These are phyloP conservation scores for Bergia puertoricense DNA, from an alignment of 92 coral and sea anemone species.

Conservation along the genomic window DNA sequence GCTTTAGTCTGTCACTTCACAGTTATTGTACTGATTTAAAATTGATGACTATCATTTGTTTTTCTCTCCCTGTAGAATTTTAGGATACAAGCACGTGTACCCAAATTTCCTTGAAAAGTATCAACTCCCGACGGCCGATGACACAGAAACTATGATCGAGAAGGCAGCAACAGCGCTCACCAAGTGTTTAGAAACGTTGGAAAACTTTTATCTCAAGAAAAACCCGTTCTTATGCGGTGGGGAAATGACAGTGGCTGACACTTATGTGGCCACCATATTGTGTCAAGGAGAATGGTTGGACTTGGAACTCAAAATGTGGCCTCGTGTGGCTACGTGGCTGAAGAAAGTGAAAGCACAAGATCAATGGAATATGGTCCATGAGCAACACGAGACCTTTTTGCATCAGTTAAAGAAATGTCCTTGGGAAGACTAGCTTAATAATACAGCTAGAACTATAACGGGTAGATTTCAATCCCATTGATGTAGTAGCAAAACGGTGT, in stretches of 20 bases:
- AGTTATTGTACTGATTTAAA: neutral
- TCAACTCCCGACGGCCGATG: constrained; percentile 66
- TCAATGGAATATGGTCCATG: constrained; percentile 77
- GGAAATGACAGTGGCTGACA: constrained; percentile 78
- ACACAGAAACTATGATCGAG: constrained; percentile 73
- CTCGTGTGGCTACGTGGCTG: constrained; percentile 73
- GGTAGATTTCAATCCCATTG: too few relatives aligned
- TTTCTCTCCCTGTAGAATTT: constrained; percentile 49
- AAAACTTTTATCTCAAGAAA: constrained; percentile 61
- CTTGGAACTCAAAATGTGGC: constrained; percentile 81
- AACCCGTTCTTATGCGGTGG: constrained; percentile 75
- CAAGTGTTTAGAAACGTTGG: constrained; percentile 73
- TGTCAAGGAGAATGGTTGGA: constrained; percentile 87
- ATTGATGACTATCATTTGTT: neutral
- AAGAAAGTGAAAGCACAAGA: constrained; percentile 73
- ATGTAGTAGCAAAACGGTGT: neutral
- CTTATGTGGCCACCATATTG: constrained; percentile 76
- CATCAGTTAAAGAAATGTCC: constrained; percentile 69
- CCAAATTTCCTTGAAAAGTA: constrained; percentile 84
- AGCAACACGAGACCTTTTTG: constrained; percentile 68
- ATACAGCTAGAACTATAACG: neutral
- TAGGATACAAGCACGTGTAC: constrained; percentile 83
- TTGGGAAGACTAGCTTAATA: constrained; percentile 15
- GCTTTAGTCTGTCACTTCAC: too few relatives aligned
- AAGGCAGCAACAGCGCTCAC: constrained; percentile 71